Evolutionary conservation across 2,797 vertebrate genomes (phyloP).

Genomic region (Pangasius larnaudii): DNA sequence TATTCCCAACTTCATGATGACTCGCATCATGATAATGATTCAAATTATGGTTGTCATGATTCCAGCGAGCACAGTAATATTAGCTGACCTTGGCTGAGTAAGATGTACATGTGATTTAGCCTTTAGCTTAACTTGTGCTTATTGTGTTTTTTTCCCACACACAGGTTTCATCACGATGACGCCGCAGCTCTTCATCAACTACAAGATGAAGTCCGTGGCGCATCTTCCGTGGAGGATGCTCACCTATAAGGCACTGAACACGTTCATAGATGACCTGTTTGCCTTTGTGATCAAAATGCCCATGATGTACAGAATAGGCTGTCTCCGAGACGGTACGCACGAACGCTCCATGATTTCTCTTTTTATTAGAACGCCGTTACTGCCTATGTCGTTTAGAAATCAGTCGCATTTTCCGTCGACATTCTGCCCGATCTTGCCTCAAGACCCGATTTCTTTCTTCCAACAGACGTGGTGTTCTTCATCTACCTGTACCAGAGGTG

Average conservation of each 20-base stretch:
- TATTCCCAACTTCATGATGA: neutral
- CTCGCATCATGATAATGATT: neutral
- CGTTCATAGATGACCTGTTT: slow-evolving; percentile 97
- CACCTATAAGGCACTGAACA: slow-evolving; percentile 97
- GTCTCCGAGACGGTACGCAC: slow-evolving; percentile 89
- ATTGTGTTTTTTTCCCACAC: neutral
- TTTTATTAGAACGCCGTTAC: neutral
- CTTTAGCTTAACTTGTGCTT: neutral
- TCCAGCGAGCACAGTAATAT: neutral
- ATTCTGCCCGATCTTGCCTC: neutral
- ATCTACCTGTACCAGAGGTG: slow-evolving; percentile 96
- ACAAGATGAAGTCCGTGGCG: slow-evolving; percentile 96
- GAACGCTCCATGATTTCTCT: neutral
- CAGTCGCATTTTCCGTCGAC: neutral
- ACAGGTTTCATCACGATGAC: slow-evolving; percentile 98
- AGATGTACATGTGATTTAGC: neutral
- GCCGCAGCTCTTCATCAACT: slow-evolving; percentile 97
- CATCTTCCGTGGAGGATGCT: slow-evolving; percentile 98
- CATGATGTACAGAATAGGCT: slow-evolving; percentile 98
- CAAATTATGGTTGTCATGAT: no score
- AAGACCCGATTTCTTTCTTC: neutral
- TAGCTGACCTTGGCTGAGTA: neutral
- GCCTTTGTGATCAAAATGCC: slow-evolving; percentile 99
- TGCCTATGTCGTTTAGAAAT: neutral
- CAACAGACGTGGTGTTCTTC: slow-evolving; percentile 91